These are phyloP conservation scores for Rostratula benghalensis DNA, from an alignment of 2,113 vertebrate species.

Conservation along the genomic window DNA sequence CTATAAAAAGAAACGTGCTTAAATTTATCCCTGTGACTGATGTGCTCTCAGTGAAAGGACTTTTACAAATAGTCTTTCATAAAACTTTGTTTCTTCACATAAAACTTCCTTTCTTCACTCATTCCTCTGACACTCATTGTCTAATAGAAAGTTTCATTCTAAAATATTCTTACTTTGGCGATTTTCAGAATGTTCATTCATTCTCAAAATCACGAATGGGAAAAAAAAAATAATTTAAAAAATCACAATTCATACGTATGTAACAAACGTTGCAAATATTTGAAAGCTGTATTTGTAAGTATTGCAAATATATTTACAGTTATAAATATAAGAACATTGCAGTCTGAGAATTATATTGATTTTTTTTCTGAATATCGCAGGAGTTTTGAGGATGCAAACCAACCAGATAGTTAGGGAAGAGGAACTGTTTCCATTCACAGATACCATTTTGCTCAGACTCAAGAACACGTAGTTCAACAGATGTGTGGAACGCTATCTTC, in stretches of 20 bases:
- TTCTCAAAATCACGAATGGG: not conserved
- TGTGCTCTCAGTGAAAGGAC: not conserved
- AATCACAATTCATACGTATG: too few relatives aligned
- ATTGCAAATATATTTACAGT: not conserved
- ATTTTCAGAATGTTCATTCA: not conserved
- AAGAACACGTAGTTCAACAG: not conserved
- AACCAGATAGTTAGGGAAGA: not conserved
- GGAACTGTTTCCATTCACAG: not conserved
- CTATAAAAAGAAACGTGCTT: not conserved
- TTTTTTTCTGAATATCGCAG: not conserved
- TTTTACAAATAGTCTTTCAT: not conserved
- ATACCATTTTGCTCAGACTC: not conserved
- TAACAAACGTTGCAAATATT: not conserved
- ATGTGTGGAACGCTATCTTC: not conserved
- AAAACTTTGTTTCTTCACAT: not conserved
- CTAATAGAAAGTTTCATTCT: too few relatives aligned
- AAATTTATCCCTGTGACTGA: not conserved
- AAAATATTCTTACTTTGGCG: too few relatives aligned
- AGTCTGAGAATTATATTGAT: not conserved
- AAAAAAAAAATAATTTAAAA: not conserved
- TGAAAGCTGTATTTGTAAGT: not conserved
- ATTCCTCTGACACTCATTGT: not conserved
- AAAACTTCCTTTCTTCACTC: not conserved
- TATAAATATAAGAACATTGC: not conserved
- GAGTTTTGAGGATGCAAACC: not conserved